These are phyloP conservation scores for Pocillopora damicornis DNA, from an alignment of 64 coral and sea anemone species.

Conservation along the genomic window DNA sequence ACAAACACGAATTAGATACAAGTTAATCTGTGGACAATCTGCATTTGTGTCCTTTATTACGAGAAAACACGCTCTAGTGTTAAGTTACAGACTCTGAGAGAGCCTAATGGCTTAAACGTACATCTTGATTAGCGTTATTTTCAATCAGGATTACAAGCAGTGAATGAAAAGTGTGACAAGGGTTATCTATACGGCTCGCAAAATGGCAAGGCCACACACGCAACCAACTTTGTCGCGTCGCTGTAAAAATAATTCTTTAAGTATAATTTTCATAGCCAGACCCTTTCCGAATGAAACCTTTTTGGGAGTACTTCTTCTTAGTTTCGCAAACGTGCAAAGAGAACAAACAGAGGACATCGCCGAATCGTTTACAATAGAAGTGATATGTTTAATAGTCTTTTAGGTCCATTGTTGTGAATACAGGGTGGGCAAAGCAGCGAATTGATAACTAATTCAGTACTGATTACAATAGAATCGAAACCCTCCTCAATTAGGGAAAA, in stretches of 20 bases:
- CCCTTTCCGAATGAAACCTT: background rate
- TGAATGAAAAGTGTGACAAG: conserved; percentile 32
- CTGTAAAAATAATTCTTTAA: background rate
- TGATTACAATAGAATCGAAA: conserved; percentile 29
- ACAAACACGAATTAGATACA: conserved; percentile 36
- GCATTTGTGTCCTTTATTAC: conserved; percentile 10
- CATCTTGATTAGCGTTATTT: conserved; percentile 46
- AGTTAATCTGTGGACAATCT: conserved; percentile 40
- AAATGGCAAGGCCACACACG: conserved; percentile 27
- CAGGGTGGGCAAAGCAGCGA: conserved; percentile 18
- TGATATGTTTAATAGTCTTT: conserved; percentile 40
- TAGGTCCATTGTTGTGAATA: conserved; percentile 35
- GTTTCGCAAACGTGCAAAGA: conserved; percentile 33
- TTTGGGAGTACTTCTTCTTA: conserved; percentile 1
- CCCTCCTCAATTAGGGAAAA: conserved; percentile 11
- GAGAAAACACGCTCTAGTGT: conserved; percentile 30
- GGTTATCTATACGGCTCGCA: conserved; percentile 28
- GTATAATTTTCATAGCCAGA: background rate
- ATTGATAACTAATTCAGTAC: conserved; percentile 33
- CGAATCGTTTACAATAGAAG: conserved; percentile 21
- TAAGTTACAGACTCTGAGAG: conserved; percentile 16
- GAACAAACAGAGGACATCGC: conserved; percentile 22
- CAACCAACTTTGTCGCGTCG: background rate
- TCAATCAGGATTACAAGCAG: conserved; percentile 36
- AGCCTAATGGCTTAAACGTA: conserved; percentile 40